phyloP scores from a whole-genome alignment of 2,113 vertebrate species.

The Bolborhynchus lineola region DNA sequence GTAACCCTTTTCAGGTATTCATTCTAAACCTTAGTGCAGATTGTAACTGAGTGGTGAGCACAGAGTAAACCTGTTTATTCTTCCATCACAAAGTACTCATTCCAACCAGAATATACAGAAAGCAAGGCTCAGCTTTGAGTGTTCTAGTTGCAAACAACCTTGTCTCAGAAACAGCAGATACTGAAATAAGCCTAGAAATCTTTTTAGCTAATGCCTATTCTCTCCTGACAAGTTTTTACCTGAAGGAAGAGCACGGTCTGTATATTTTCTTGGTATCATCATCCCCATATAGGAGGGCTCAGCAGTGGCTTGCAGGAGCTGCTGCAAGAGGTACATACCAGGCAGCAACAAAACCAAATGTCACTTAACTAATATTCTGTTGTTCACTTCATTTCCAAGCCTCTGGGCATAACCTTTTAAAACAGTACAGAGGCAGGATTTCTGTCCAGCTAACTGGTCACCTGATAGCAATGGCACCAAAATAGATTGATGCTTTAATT shows the following conservation, averaged over 20 bases:
- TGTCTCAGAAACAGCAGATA: not conserved
- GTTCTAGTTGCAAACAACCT: not conserved
- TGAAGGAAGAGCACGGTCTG: not conserved
- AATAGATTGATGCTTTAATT: not conserved
- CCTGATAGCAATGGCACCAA: not conserved
- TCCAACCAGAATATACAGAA: not conserved
- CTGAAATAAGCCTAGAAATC: not conserved
- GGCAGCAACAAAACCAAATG: not conserved
- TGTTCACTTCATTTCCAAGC: not conserved
- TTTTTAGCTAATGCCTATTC: not conserved
- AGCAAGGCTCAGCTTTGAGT: not conserved
- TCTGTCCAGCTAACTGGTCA: not conserved
- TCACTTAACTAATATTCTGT: not conserved
- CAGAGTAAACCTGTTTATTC: not conserved
- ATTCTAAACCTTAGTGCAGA: not conserved
- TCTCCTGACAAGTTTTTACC: constrained; percentile 12
- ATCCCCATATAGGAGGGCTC: not conserved
- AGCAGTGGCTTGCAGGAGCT: not conserved
- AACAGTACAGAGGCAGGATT: not conserved
- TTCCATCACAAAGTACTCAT: not conserved
- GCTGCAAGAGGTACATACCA: not conserved
- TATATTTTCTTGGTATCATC: not conserved
- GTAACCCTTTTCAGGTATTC: not conserved
- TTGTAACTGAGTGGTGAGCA: not conserved
- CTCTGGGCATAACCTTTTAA: not conserved